Percentiles rank a stretch among this genome's conserved stretches.
These are phyloP conservation scores for Caenorhabditis virilis DNA, from an alignment of 2,888 invertebrate species.

Conservation along the genomic window DNA sequence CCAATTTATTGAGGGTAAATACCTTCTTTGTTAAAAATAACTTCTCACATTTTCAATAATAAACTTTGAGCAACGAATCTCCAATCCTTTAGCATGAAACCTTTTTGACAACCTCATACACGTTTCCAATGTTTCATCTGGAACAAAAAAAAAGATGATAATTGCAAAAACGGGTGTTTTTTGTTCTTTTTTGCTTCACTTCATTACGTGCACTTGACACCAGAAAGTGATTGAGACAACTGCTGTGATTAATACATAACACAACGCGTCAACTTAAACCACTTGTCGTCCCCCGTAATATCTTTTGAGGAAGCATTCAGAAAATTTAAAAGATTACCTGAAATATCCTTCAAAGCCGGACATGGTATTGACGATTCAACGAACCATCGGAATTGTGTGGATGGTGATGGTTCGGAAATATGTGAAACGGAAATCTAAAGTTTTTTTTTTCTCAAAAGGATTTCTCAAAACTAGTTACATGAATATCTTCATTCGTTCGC, in stretches of 20 bases:
- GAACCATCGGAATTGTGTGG: slow-evolving; percentile 63
- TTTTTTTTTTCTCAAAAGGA: not conserved
- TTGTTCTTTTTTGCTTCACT: too few relatives aligned
- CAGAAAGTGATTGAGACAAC: slow-evolving; percentile 3
- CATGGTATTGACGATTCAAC: slow-evolving; percentile 63
- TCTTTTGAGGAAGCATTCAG: not conserved
- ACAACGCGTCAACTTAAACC: too few relatives aligned
- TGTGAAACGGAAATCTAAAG: slow-evolving; percentile 43
- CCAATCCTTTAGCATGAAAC: slow-evolving; percentile 61
- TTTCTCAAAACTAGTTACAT: slow-evolving; percentile 17
- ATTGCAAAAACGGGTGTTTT: not conserved
- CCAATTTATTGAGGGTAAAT: too few relatives aligned
- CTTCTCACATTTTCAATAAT: slow-evolving; percentile 60
- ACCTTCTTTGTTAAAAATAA: too few relatives aligned
- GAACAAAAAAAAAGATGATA: slow-evolving; percentile 7
- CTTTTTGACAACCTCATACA: slow-evolving; percentile 66
- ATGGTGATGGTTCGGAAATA: slow-evolving; percentile 46
- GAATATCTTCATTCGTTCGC: slow-evolving; percentile 34
- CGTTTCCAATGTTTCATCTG: slow-evolving; percentile 66
- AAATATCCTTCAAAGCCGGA: slow-evolving; percentile 64
- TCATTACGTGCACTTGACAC: slow-evolving; percentile 1
- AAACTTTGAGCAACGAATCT: slow-evolving; percentile 58
- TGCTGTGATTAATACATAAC: not conserved
- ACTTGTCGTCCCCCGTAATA: too few relatives aligned
- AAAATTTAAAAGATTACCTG: slow-evolving; percentile 40